These are phyloP conservation scores for Monopterus albus DNA, from an alignment of 2,113 vertebrate genomes.

Conservation along the genomic window DNA sequence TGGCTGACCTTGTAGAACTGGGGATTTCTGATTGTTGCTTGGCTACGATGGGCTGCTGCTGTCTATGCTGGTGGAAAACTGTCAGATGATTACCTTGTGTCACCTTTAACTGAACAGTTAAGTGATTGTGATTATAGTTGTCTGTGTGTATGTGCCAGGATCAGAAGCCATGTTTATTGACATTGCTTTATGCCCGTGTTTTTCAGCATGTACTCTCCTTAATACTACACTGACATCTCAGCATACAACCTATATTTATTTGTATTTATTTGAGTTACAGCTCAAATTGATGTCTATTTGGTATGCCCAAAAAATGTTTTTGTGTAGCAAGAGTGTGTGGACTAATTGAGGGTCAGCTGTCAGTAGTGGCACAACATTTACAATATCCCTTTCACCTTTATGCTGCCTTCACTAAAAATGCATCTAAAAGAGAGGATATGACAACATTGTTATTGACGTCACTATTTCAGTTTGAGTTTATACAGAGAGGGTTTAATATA, in stretches of 20 bases:
- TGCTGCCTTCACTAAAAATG: constrained; percentile 10
- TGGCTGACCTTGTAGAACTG: constrained; percentile 9
- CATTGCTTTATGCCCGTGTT: constrained; percentile 1
- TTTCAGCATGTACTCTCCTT: neutral
- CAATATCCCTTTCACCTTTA: neutral
- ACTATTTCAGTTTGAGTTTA: neutral
- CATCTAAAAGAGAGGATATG: neutral
- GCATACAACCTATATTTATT: constrained; percentile 52
- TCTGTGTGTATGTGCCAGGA: constrained; percentile 40
- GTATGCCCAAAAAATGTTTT: neutral
- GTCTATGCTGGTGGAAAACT: constrained; percentile 18
- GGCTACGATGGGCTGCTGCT: neutral
- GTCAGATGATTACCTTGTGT: constrained; percentile 27
- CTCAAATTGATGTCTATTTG: constrained; percentile 26
- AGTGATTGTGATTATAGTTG: too few relatives aligned
- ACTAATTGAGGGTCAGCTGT: neutral
- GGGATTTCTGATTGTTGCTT: constrained; percentile 22
- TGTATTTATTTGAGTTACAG: constrained; percentile 56
- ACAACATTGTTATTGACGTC: neutral
- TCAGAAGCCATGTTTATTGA: constrained; percentile 61
- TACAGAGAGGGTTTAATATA: neutral
- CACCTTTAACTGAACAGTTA: constrained; percentile 22
- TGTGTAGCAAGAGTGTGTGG: neutral
- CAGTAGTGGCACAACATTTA: neutral
- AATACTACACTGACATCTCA: constrained; percentile 29